Evolutionary conservation across 2,797 vertebrate species (phyloP), one percentile per base, ranked within the genome.

Genomic region (Prunella strophiata): DNA sequence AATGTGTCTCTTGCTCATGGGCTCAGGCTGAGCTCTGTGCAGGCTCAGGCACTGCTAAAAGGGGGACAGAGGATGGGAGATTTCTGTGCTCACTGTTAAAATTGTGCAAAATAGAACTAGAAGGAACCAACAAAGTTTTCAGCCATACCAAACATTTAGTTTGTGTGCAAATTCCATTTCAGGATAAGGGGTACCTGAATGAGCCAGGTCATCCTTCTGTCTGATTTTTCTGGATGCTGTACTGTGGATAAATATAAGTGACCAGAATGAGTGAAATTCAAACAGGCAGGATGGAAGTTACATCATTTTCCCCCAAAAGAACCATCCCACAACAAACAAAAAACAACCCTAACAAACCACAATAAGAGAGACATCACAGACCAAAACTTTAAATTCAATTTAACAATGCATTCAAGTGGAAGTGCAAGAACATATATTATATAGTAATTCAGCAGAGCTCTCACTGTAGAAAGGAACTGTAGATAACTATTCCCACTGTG

Each of bases 241-340:
- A 18, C 70, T 73, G 50, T 45, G 65, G 70, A 29, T 20, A 73
- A 75, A 68, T 42, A 22, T 1, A 29, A 38, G 18, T 25, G 29
- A 55, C 11, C 45, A 42, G 29, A 40, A 65, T 15, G 25, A 67
- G 5, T 38, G 40, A 76, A 54, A 72, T 30, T 47, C 14, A 34
- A 52, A 36, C 5, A 81, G 13, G 27, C 18, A 73, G 25, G 30
- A 47, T 19, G 48, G n/a, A 66, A 79, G 5, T 34, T 32, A 6
- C 0, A 6, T 30, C 1, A n/a, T 36, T 58, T 42, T 2, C 19
- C 25, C 25, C 7, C 0, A 9, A 27, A 38, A 67, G 7, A 45
- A n/a, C 8, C 16, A 52, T 16, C 2, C 8, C 22, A 32, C n/a
- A 40, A 34, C 29, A 52, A 52, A 13, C 8, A 32, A 13, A 67